Conservation (phyloP, 2,888 invertebrate species). For the Protophormia terraenovae region DNA sequence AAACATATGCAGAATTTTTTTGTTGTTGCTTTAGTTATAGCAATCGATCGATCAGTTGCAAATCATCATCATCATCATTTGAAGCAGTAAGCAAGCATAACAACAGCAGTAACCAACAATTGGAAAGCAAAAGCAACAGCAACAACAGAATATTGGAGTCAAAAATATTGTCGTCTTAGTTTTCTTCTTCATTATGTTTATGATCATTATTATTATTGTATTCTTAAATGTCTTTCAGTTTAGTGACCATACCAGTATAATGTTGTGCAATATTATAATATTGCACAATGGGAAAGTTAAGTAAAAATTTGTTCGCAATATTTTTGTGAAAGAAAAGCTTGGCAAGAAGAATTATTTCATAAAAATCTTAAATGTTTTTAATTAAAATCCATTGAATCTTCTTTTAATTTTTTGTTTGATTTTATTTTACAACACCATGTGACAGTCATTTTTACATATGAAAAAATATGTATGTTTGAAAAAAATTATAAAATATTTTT, state of each 20-base stretch:
- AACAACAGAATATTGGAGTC: constrained; percentile 5
- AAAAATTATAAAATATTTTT: too few relatives aligned
- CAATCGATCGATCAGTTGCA: constrained; percentile 71
- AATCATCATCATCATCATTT: constrained; percentile 68
- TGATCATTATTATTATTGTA: constrained; percentile 26
- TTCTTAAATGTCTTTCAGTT: constrained; percentile 48
- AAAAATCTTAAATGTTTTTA: too few relatives aligned
- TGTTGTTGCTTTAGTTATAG: constrained; percentile 56
- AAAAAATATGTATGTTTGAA: too few relatives aligned
- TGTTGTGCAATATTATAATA: neutral
- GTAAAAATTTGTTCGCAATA: too few relatives aligned
- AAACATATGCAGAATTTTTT: constrained; percentile 59
- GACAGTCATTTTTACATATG: too few relatives aligned
- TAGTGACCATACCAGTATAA: constrained; percentile 20
- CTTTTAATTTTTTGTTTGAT: too few relatives aligned
- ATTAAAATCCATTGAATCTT: too few relatives aligned
- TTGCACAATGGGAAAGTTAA: neutral
- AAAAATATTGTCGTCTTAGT: constrained; percentile 44
- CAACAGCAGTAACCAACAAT: constrained; percentile 48
- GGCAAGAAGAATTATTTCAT: too few relatives aligned
- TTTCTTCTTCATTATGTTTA: constrained; percentile 17
- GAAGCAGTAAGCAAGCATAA: constrained; percentile 43
- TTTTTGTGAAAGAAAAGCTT: too few relatives aligned
- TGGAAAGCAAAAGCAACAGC: constrained; percentile 22
- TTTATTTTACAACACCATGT: too few relatives aligned